Evolutionary conservation across 2,113 vertebrate genomes (phyloP).

Genomic region (Rostratula benghalensis): DNA sequence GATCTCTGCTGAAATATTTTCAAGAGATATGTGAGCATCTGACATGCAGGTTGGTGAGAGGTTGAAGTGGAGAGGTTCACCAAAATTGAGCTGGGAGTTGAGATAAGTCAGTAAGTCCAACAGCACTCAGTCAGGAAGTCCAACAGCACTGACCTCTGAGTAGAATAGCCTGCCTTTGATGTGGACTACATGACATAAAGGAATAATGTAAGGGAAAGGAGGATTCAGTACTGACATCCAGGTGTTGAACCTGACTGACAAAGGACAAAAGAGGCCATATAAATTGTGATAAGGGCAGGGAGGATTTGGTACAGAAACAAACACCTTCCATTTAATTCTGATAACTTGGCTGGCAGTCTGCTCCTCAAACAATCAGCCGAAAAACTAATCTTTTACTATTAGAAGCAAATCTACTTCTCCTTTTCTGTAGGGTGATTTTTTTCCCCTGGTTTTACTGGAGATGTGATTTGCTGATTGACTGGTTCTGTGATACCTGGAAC

Average conservation of each 20-base stretch:
- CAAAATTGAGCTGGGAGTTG: neutral
- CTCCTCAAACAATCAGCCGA: neutral
- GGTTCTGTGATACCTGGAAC: neutral
- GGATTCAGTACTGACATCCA: neutral
- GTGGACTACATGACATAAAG: neutral
- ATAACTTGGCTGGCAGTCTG: neutral
- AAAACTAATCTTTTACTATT: neutral
- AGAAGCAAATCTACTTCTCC: neutral
- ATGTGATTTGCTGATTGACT: neutral
- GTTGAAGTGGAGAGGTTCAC: neutral
- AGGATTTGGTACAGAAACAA: neutral
- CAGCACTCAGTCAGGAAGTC: neutral
- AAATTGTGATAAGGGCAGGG: neutral
- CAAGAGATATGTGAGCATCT: neutral
- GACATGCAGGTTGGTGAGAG: neutral
- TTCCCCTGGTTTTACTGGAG: neutral
- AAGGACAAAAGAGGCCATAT: neutral
- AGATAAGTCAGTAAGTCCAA: neutral
- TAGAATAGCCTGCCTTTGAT: neutral
- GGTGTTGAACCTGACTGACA: neutral
- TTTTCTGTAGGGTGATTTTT: neutral
- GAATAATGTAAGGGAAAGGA: neutral
- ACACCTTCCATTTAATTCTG: neutral
- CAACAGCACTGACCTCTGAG: neutral
- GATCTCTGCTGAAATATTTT: neutral